Conservation (phyloP, 2,113 vertebrate species). For the Myocastor coypus region DNA sequence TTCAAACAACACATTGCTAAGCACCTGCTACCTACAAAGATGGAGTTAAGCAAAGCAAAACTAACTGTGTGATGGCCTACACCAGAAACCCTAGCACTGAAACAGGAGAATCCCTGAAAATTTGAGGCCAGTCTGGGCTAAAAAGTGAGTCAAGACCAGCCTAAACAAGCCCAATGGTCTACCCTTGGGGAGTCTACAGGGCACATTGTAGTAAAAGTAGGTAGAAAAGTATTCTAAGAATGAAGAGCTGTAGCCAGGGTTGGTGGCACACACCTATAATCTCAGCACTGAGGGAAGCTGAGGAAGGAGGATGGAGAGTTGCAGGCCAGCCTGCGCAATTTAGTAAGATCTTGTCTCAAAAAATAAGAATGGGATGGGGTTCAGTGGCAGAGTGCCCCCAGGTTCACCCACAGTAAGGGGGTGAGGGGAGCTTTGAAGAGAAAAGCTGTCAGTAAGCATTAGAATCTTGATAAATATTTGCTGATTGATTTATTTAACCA, state of each 20-base stretch:
- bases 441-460: not conserved
- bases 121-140: not conserved
- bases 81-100: not conserved
- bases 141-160: not conserved
- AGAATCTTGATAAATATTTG: slow-evolving; percentile 17
- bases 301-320: too few relatives aligned
- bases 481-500: slow-evolving; percentile 5
- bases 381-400: not conserved
- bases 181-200: not conserved
- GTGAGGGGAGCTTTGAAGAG: not conserved
- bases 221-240: slow-evolving; percentile 3
- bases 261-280: not conserved
- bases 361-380: not conserved
- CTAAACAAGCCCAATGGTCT: not conserved
- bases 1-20: not conserved
- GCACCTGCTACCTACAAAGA: not conserved
- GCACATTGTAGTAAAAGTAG: not conserved
- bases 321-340: too few relatives aligned
- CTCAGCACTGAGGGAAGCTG: too few relatives aligned
- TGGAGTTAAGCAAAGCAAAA: not conserved
- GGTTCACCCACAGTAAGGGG: not conserved
- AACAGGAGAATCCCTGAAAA: not conserved
- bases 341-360: not conserved
- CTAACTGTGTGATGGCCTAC: not conserved
- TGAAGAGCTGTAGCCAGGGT: not conserved